A percentile compares a stretch with the other conserved stretches of the same genome.
Evolutionary conservation across 2,113 vertebrate genomes (phyloP).

Genomic region (Neogobius melanostomus): DNA sequence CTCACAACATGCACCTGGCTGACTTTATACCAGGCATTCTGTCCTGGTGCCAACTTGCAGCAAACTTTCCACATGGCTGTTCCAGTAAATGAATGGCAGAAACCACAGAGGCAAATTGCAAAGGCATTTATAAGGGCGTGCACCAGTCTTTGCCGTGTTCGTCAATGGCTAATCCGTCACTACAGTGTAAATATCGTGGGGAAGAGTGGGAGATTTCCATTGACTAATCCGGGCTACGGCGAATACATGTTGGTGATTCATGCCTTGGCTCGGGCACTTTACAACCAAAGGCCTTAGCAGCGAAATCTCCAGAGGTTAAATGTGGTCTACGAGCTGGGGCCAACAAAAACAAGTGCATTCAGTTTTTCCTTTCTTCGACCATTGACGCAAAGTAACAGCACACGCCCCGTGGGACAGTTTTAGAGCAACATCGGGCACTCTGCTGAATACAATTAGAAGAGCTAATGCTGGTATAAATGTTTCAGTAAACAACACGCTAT

Average conservation of each 20-base stretch:
- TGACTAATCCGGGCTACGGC: background rate
- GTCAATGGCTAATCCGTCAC: conserved; percentile 1
- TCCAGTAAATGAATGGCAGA: conserved; percentile 56
- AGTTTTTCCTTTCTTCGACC: conserved; percentile 41
- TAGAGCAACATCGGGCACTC: background rate
- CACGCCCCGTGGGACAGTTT: background rate
- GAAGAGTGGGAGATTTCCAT: conserved; percentile 3
- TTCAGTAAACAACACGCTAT: background rate
- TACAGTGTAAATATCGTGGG: background rate
- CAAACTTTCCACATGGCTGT: conserved; percentile 58
- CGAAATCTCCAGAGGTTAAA: conserved; percentile 45
- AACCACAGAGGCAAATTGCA: no score
- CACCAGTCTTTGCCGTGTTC: conserved; percentile 25
- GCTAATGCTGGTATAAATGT: background rate
- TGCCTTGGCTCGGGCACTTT: conserved; percentile 34
- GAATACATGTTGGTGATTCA: conserved; percentile 55
- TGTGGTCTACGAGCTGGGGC: background rate
- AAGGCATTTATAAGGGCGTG: conserved; percentile 37
- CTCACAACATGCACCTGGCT: conserved; percentile 5
- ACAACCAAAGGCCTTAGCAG: conserved; percentile 39
- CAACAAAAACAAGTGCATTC: conserved; percentile 28
- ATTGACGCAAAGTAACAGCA: background rate
- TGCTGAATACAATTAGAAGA: no score
- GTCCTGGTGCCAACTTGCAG: conserved; percentile 42
- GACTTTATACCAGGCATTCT: conserved; percentile 4